A percentile compares a stretch with the other conserved stretches of the same genome.
phyloP scores from a whole-genome alignment of 2,797 vertebrate genomes.

The Epinephelus coioides region DNA sequence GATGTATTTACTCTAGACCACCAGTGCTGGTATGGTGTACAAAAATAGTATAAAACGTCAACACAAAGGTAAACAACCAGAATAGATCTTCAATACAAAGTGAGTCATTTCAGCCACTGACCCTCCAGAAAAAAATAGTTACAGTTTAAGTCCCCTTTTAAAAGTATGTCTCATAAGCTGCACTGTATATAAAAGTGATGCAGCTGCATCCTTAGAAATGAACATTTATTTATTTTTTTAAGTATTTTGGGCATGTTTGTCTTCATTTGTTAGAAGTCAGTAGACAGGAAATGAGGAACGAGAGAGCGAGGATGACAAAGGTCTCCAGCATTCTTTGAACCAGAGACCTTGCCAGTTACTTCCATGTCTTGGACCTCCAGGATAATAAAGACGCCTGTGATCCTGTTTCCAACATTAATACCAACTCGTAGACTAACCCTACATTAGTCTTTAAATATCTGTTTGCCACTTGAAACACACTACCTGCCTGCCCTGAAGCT shows the following conservation, averaged over 20 bases:
- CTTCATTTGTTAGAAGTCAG: constrained; percentile 17
- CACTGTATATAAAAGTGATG: not conserved
- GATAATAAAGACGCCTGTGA: not conserved
- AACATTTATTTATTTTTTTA: not conserved
- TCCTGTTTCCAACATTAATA: not conserved
- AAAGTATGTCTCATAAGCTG: not conserved
- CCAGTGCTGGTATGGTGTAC: too few species aligned
- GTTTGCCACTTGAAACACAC: not conserved
- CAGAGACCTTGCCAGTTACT: not conserved
- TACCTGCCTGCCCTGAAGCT: not conserved
- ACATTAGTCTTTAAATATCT: not conserved
- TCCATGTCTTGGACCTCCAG: not conserved
- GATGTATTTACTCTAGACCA: too few species aligned
- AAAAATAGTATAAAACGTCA: too few species aligned
- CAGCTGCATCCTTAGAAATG: not conserved
- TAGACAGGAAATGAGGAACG: constrained; percentile 44
- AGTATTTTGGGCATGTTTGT: constrained; percentile 7
- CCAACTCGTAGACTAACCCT: not conserved
- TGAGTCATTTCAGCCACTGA: not conserved
- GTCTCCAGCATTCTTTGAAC: constrained; percentile 26
- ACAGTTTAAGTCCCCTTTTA: not conserved
- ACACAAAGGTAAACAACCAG: too few species aligned
- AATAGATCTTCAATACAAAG: too few species aligned
- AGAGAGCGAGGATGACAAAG: constrained; percentile 16
- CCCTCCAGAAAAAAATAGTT: not conserved